Evolutionary conservation across 2,888 invertebrate species (phyloP).

Genomic region (Dynastes grantii): DNA sequence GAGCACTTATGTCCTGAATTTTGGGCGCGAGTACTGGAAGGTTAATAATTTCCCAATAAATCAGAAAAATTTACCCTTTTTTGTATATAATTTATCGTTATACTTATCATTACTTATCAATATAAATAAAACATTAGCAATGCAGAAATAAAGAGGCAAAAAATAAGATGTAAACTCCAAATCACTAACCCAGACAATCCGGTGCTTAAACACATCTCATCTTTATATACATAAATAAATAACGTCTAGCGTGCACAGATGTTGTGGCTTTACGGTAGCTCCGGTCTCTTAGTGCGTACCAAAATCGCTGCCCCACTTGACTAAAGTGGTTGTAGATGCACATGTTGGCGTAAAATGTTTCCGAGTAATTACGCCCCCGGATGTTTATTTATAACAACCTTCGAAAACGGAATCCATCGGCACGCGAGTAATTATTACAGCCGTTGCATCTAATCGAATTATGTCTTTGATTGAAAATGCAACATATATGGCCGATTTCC

Average conservation of each 20-base stretch:
- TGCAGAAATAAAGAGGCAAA: background rate
- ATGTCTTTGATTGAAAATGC: background rate
- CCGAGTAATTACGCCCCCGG: slow-evolving; percentile 46
- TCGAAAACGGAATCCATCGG: slow-evolving; percentile 31
- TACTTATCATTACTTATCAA: no score
- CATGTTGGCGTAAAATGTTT: slow-evolving; percentile 30
- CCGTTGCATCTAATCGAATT: slow-evolving; percentile 16
- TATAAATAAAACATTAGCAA: no score
- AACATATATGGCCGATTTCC: slow-evolving; percentile 3
- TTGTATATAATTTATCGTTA: no score
- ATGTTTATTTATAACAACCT: slow-evolving; percentile 46
- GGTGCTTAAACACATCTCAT: slow-evolving; percentile 17
- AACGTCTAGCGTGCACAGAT: slow-evolving; percentile 38
- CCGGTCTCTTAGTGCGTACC: background rate
- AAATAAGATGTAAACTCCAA: background rate
- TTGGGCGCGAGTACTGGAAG: no score
- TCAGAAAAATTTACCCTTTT: no score
- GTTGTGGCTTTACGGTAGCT: slow-evolving; percentile 21
- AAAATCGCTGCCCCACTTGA: slow-evolving; percentile 45
- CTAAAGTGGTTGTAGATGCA: slow-evolving; percentile 42
- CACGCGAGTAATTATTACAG: slow-evolving; percentile 16
- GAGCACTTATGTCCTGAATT: no score
- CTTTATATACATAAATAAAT: slow-evolving; percentile 37
- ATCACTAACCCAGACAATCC: slow-evolving; percentile 33
- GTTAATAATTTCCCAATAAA: no score